A percentile compares a stretch with the other conserved stretches of the same genome.
Conservation (phyloP, 1,140 invertebrate genomes). For the Drosophila ohnishii region DNA sequence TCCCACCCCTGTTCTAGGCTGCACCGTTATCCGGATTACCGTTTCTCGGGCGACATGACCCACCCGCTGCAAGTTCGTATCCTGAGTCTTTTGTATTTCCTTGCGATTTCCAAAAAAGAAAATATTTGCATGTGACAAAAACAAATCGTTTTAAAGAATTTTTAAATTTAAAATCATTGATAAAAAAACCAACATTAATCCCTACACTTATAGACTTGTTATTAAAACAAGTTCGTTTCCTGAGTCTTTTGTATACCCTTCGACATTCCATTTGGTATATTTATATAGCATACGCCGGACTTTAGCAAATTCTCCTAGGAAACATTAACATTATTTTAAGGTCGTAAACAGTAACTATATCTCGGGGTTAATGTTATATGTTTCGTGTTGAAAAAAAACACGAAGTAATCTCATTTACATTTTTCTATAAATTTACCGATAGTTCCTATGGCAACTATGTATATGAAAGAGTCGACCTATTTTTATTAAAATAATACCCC, state of each 20-base stretch:
- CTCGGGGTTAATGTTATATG: too few species aligned
- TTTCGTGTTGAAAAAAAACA: too few species aligned
- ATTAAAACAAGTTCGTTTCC: constrained; percentile 18
- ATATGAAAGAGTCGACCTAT: too few species aligned
- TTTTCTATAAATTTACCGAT: too few species aligned
- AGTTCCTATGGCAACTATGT: too few species aligned
- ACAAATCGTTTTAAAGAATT: background rate
- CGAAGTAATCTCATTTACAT: too few species aligned
- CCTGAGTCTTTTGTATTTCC: constrained; percentile 30
- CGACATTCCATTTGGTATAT: background rate
- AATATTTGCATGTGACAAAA: constrained; percentile 22
- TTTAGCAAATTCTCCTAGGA: too few species aligned
- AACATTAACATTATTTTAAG: background rate
- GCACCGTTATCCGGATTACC: constrained; percentile 38
- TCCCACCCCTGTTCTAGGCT: constrained; percentile 22
- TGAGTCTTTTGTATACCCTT: constrained; percentile 24
- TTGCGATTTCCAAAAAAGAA: constrained; percentile 18
- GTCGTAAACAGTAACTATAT: background rate
- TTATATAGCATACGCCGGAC: background rate
- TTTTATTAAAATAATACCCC: too few species aligned
- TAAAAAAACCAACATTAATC: background rate
- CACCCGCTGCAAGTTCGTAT: constrained; percentile 37
- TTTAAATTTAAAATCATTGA: too few species aligned
- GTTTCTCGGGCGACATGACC: constrained; percentile 11
- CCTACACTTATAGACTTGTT: background rate